These are phyloP conservation scores for Huso huso DNA, from an alignment of 2,797 vertebrate genomes.

Conservation along the genomic window DNA sequence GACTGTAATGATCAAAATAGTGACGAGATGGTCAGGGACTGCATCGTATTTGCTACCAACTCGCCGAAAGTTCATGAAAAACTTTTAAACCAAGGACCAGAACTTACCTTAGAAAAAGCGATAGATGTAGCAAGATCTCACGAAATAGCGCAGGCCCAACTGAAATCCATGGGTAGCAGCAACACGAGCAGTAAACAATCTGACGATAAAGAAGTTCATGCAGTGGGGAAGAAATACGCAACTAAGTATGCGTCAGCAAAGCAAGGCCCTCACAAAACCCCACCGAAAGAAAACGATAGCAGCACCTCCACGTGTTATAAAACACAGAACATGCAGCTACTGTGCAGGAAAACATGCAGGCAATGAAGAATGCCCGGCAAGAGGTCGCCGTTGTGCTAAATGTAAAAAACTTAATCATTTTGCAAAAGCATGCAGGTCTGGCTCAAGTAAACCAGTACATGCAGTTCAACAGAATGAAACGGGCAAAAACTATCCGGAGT, in stretches of 20 bases:
- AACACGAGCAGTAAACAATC: not conserved
- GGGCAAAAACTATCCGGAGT: not conserved
- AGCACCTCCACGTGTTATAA: not conserved
- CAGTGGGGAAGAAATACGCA: not conserved
- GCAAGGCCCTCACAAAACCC: not conserved
- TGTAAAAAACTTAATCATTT: slow-evolving; percentile 20
- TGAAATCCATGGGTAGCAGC: not conserved
- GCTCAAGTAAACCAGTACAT: not conserved
- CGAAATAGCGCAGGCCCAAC: slow-evolving; percentile 9
- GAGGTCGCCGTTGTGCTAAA: slow-evolving; percentile 16
- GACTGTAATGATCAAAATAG: slow-evolving; percentile 7
- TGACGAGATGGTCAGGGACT: slow-evolving; percentile 12
- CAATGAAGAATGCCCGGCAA: slow-evolving; percentile 15
- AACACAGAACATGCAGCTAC: not conserved
- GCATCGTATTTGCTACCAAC: slow-evolving; percentile 13
- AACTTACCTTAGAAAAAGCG: slow-evolving; percentile 8
- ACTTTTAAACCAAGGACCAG: slow-evolving; percentile 8
- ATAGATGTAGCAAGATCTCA: slow-evolving; percentile 10
- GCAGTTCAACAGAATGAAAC: not conserved
- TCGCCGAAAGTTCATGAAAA: slow-evolving; percentile 7
- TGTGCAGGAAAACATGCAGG: slow-evolving; percentile 6
- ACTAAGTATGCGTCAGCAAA: not conserved
- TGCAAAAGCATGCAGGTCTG: slow-evolving; percentile 16
- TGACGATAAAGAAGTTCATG: not conserved
- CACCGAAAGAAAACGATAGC: not conserved